Percentiles rank a stretch among this genome's conserved stretches.
phyloP scores from a whole-genome alignment of 2,888 invertebrate genomes.

The Aphodius granarius region DNA sequence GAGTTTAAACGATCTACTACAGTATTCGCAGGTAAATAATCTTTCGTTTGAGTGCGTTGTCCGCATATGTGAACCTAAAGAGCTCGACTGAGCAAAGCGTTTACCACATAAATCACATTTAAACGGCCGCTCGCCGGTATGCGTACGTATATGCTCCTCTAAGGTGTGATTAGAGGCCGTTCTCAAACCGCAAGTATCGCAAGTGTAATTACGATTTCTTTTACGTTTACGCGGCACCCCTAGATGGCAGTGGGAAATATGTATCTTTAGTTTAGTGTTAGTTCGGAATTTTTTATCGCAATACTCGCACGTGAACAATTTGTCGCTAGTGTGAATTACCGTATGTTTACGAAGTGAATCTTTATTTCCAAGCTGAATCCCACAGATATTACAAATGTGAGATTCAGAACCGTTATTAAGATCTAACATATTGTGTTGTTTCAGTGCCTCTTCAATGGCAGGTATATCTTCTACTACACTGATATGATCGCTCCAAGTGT shows the following conservation, averaged over 20 bases:
- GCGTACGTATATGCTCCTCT: neutral
- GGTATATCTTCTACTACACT: neutral
- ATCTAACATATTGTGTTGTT: neutral
- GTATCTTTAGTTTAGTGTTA: neutral
- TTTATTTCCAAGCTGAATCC: neutral
- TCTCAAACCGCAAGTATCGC: neutral
- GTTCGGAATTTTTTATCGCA: neutral
- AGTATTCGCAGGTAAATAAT: slow-evolving; percentile 41
- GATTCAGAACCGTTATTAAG: neutral
- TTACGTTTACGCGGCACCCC: neutral
- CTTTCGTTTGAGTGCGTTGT: slow-evolving; percentile 42
- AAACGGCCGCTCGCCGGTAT: slow-evolving; percentile 9
- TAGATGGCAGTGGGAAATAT: neutral
- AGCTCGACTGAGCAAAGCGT: neutral
- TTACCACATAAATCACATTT: slow-evolving; percentile 15
- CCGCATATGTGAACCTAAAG: neutral
- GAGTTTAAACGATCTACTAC: slow-evolving; percentile 43
- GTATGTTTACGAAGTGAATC: slow-evolving; percentile 2
- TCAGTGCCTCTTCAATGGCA: neutral
- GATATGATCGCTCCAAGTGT: neutral
- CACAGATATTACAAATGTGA: neutral
- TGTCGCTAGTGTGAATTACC: neutral
- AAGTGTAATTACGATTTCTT: neutral
- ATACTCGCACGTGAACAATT: neutral
- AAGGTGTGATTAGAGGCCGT: neutral